Base-by-base conservation (phyloP, 2,113 vertebrate genomes). In the Stegastes partitus region DNA sequence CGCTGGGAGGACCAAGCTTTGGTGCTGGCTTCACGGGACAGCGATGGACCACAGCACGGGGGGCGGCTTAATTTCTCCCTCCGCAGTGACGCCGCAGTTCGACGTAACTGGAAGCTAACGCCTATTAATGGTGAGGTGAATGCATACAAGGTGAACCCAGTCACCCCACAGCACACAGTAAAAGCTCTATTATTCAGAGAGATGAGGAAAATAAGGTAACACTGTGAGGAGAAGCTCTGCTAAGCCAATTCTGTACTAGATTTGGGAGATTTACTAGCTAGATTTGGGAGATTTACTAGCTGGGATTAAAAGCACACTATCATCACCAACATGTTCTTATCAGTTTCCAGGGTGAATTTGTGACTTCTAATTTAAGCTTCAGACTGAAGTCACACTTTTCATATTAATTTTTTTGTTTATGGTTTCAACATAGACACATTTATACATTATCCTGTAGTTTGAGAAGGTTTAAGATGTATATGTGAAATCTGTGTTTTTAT, bases 71-170 rank as follows among this genome's bases (percentile, higher is more conserved):
- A 92, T 73, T 96, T 97, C 88, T 92, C 94, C 0, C 93, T 96
- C 7, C 94, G 94, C 18, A 92, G 94, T 11, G 94, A 96, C 3
- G 93, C 93, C 26, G 93, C 91, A 0, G 93, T 96, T 49, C 91
- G 90, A 14, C 87, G 93, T 25, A 96, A 96, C 67, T 97, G 96
- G 96, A 96, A 91, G 58, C 90, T 97, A 47, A 95, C 92, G 0
- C 89, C 94, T 11, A 93, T 96, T 28, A 96, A 97, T 19, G 96
- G 96, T 96, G 81, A 61, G 88, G 19, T 22, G 31, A 63, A 58
- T 0, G 11, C 22, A 74, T 16, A 39, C 34, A 2, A 21, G 11
- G 3, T 31, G 25, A 74, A 62, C 47, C 4, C 26, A 19, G 34
- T 57, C 21, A 1, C 55, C 5, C 11, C 45, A 49, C 5, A 31